These are phyloP conservation scores for Gastrophryne carolinensis DNA, from an alignment of 2,797 vertebrate genomes.

Conservation along the genomic window DNA sequence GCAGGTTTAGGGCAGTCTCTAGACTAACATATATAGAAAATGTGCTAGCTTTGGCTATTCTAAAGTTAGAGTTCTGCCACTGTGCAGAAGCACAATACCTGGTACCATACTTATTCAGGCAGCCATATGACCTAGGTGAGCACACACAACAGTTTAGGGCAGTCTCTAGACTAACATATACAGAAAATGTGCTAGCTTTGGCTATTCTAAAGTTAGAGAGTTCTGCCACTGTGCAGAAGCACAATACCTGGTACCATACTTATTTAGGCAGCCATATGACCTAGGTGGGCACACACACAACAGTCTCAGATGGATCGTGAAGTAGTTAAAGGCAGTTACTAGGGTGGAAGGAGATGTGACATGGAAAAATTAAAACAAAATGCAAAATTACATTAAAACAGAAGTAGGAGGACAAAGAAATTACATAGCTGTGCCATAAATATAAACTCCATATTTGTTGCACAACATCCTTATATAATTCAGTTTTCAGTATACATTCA, in stretches of 20 bases:
- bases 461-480: conserved; percentile 10
- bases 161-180: background rate
- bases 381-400: conserved; percentile 49
- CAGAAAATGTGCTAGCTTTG: background rate
- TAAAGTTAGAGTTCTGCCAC: background rate
- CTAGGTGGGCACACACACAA: background rate
- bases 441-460: conserved; percentile 24
- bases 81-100: background rate
- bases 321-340: conserved; percentile 7
- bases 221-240: background rate
- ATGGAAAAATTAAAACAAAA: conserved; percentile 39
- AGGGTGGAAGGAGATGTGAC: conserved; percentile 48
- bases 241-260: background rate
- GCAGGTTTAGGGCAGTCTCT: background rate
- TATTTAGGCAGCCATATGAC: conserved; percentile 10
- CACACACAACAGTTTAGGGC: background rate
- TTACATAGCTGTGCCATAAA: conserved; percentile 44
- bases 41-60: background rate
- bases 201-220: background rate
- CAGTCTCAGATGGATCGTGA: background rate
- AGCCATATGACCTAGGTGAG: background rate
- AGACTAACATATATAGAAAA: background rate
- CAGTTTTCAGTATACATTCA: conserved; percentile 52
- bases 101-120: conserved; percentile 9
- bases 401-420: conserved; percentile 53